These are phyloP conservation scores for Hylomyscus alleni DNA, from an alignment of 2,797 vertebrate genomes.

Conservation along the genomic window DNA sequence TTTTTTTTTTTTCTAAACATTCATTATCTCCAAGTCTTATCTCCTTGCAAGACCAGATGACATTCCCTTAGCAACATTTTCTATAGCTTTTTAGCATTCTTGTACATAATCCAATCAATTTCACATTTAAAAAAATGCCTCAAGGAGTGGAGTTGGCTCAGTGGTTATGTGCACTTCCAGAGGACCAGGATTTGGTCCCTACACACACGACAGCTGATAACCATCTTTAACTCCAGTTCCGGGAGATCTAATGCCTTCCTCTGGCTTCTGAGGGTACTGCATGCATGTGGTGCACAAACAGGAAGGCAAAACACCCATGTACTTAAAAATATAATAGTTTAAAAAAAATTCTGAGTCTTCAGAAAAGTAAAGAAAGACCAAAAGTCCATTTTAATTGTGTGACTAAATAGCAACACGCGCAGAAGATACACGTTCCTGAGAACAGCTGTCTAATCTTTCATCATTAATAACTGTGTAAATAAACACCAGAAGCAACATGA, in stretches of 20 bases:
- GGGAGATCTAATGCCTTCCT: not conserved
- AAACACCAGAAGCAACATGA: not conserved
- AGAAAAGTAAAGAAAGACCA: conserved; percentile 17
- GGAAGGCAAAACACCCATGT: not conserved
- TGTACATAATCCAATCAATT: not conserved
- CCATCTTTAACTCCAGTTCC: not conserved
- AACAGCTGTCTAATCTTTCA: not conserved
- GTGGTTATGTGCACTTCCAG: not conserved
- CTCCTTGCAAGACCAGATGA: not conserved
- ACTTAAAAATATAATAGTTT: not conserved
- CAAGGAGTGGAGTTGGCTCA: not conserved
- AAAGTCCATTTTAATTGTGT: not conserved
- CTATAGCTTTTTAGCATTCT: conserved; percentile 25
- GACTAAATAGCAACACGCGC: not conserved
- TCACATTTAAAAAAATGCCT: not conserved
- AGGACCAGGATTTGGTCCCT: not conserved
- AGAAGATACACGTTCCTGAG: not conserved
- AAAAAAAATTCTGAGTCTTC: not conserved
- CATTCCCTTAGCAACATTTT: conserved; percentile 22
- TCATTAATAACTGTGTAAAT: conserved; percentile 17
- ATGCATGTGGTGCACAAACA: not conserved
- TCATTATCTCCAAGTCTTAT: not conserved
- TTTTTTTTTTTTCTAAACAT: not conserved
- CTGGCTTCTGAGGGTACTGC: not conserved
- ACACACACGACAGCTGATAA: not conserved